Percentiles rank a stretch among this genome's conserved stretches.
Conservation (phyloP, 2,888 invertebrate genomes). For the Archips xylosteana region DNA sequence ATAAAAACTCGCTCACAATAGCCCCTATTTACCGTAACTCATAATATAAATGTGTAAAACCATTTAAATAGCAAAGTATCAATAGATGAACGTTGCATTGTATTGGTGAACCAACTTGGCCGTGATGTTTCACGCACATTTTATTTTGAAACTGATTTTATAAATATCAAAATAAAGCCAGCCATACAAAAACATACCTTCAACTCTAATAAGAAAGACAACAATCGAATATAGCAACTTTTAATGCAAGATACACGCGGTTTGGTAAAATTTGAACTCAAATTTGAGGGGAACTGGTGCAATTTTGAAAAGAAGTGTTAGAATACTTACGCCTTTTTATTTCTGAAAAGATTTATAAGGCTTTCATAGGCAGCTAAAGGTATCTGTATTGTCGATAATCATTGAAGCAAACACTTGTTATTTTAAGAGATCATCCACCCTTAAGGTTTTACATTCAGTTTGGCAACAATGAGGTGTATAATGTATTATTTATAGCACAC, state of each 20-base stretch:
- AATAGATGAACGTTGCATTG: conserved; percentile 82
- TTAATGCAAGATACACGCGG: neutral
- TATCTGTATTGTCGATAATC: conserved; percentile 83
- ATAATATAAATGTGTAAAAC: conserved; percentile 85
- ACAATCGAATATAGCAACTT: neutral
- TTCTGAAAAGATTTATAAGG: conserved; percentile 56
- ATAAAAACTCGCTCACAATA: conserved; percentile 73
- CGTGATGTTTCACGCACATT: conserved; percentile 83
- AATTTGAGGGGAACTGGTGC: neutral
- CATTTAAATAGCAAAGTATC: conserved; percentile 83
- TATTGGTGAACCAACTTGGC: conserved; percentile 84
- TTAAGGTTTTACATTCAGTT: conserved; percentile 78
- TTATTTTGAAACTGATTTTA: conserved; percentile 69
- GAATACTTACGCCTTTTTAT: neutral
- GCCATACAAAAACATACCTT: conserved; percentile 7
- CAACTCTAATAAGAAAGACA: neutral
- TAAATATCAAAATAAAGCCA: conserved; percentile 53
- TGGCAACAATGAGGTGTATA: conserved; percentile 79
- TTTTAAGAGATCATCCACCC: conserved; percentile 86
- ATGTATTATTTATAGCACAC: conserved; percentile 84
- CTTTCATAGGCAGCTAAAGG: conserved; percentile 83
- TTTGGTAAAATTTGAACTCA: neutral
- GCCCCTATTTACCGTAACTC: conserved; percentile 80
- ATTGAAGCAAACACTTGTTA: conserved; percentile 86
- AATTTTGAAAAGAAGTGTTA: neutral